These are phyloP conservation scores for Rhineura floridana DNA, from an alignment of 2,113 vertebrate species.

Conservation along the genomic window DNA sequence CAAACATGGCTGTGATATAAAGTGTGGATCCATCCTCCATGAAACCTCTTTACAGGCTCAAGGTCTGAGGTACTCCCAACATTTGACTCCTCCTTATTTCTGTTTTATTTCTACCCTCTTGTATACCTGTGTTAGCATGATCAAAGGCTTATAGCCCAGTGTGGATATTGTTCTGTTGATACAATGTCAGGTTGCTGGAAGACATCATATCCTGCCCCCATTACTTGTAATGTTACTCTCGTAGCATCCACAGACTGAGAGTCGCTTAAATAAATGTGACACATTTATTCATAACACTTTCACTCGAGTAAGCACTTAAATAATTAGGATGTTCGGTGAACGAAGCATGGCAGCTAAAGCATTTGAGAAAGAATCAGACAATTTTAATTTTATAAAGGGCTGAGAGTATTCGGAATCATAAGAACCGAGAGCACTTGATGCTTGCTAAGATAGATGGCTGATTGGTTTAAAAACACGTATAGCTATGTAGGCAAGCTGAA, in stretches of 20 bases:
- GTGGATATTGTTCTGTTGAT: not conserved
- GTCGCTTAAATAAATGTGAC: not conserved
- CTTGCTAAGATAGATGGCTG: conserved; percentile 14
- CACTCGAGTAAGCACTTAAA: conserved; percentile 8
- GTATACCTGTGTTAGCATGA: not conserved
- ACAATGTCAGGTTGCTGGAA: not conserved
- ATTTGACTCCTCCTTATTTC: not conserved
- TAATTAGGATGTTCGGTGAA: conserved; percentile 11
- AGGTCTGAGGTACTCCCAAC: too few relatives aligned
- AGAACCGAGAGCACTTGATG: not conserved
- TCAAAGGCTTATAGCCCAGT: not conserved
- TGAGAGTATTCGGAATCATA: conserved; percentile 1
- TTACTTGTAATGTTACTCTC: not conserved
- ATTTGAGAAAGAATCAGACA: not conserved
- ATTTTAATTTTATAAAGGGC: conserved; percentile 30
- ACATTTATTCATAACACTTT: conserved; percentile 28
- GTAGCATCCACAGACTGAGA: not conserved
- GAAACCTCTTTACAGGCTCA: not conserved
- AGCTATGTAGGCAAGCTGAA: not conserved
- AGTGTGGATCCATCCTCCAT: not conserved
- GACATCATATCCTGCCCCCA: too few relatives aligned
- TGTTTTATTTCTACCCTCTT: not conserved
- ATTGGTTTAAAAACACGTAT: conserved; percentile 10
- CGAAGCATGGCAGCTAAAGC: conserved; percentile 1
- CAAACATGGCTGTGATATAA: not conserved